Evolutionary conservation across 2,888 invertebrate species (phyloP).

Genomic region (Sinelater perroti): DNA sequence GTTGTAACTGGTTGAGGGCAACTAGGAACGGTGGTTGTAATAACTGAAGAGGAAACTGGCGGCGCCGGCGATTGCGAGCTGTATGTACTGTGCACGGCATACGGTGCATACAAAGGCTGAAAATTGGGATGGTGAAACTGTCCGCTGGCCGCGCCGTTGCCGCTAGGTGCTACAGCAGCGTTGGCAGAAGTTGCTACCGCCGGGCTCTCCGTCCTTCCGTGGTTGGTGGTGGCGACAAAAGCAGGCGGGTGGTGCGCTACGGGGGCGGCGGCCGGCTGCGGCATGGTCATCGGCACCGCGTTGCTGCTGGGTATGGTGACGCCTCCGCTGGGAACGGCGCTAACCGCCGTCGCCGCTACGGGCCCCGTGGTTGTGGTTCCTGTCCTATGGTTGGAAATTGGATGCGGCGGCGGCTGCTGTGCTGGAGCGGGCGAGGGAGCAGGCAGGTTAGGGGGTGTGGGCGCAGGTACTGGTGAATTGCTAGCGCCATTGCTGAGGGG

Average conservation of each 20-base stretch:
- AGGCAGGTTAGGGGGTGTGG: conserved; percentile 70
- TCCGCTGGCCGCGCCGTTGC: conserved; percentile 61
- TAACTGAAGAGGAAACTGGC: conserved; percentile 62
- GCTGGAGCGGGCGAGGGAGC: conserved; percentile 77
- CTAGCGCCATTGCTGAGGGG: conserved; percentile 71
- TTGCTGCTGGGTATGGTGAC: conserved; percentile 43
- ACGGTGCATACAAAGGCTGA: conserved; percentile 82
- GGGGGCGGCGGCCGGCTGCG: conserved; percentile 66
- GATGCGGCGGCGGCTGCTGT: conserved; percentile 65
- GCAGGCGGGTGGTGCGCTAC: conserved; percentile 57
- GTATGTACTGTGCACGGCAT: conserved; percentile 72
- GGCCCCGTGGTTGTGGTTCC: conserved; percentile 45
- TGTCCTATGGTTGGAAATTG: conserved; percentile 46
- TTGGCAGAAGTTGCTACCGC: conserved; percentile 64
- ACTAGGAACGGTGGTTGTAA: conserved; percentile 62
- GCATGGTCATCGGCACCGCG: conserved; percentile 59
- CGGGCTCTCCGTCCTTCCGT: conserved; percentile 64
- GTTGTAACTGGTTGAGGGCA: conserved; percentile 58
- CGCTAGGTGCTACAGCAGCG: conserved; percentile 63
- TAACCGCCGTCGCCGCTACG: conserved; percentile 43
- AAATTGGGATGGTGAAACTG: conserved; percentile 62
- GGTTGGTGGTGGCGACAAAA: conserved; percentile 54
- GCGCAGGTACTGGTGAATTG: conserved; percentile 71
- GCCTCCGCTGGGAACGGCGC: conserved; percentile 48
- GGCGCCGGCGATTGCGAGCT: conserved; percentile 56